These are phyloP conservation scores for Gymnothorax reevesii DNA, from an alignment of 2,797 vertebrate genomes.

Conservation along the genomic window DNA sequence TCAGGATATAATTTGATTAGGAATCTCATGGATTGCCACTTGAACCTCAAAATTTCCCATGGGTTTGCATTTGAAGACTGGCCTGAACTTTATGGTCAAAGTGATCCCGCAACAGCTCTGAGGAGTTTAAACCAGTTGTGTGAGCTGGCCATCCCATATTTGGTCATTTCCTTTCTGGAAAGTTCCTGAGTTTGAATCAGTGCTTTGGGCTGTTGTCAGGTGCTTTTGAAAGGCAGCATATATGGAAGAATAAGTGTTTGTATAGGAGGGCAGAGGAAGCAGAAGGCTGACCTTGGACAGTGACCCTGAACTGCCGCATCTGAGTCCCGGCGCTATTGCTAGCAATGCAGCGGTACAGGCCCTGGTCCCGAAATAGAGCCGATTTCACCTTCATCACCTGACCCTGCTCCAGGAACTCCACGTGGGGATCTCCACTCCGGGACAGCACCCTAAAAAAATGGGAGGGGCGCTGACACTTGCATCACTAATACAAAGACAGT, in stretches of 20 bases:
- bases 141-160: no score
- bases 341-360: conserved; percentile 82
- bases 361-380: conserved; percentile 76
- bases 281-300: conserved; percentile 69
- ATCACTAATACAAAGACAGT: background rate
- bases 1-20: no score
- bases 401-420: conserved; percentile 74
- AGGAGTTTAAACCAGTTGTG: no score
- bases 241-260: background rate
- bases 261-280: conserved; percentile 23
- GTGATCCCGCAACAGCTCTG: no score
- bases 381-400: conserved; percentile 76
- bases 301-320: conserved; percentile 78
- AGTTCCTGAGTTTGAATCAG: no score
- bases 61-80: no score
- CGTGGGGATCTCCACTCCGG: conserved; percentile 67
- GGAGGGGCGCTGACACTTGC: background rate
- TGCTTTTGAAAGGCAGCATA: no score
- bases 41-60: no score
- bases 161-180: no score
- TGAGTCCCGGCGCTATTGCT: conserved; percentile 84
- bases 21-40: no score
- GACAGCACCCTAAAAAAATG: conserved; percentile 70
- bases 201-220: no score
- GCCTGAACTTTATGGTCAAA: no score